phyloP scores from a whole-genome alignment of 2,797 vertebrate genomes.

The Pangasius krempfi region DNA sequence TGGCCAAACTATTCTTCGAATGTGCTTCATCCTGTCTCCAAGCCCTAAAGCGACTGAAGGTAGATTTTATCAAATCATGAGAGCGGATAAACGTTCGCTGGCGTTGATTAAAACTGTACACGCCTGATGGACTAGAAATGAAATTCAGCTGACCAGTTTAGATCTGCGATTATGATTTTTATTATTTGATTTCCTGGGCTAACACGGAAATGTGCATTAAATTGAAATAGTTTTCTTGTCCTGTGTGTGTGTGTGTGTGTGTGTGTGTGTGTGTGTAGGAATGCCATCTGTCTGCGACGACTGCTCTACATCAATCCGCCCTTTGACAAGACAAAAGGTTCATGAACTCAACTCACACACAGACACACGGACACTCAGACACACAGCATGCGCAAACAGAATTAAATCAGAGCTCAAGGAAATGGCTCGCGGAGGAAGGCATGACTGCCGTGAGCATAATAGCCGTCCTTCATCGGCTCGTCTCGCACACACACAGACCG shows the following conservation, averaged over 20 bases:
- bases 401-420: constrained; percentile 66
- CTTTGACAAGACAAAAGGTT: constrained; percentile 53
- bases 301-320: constrained; percentile 40
- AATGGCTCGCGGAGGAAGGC: constrained; percentile 75
- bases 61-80: constrained; percentile 33
- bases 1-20: background rate
- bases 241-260: constrained; percentile 19
- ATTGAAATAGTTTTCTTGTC: constrained; percentile 19
- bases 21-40: background rate
- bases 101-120: constrained; percentile 20
- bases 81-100: background rate
- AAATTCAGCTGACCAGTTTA: constrained; percentile 38
- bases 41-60: background rate
- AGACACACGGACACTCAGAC: constrained; percentile 29
- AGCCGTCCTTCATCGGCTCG: constrained; percentile 70
- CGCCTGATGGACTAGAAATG: constrained; percentile 26
- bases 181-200: constrained; percentile 25
- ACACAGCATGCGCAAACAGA: constrained; percentile 48
- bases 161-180: constrained; percentile 15
- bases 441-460: constrained; percentile 75
- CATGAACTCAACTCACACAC: constrained; percentile 43
- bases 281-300: constrained; percentile 42
- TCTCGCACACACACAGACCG: constrained; percentile 66
- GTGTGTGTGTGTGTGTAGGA: constrained; percentile 30
- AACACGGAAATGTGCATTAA: constrained; percentile 19